phyloP scores from a whole-genome alignment of 2,113 vertebrate genomes.

The Zapornia atra region DNA sequence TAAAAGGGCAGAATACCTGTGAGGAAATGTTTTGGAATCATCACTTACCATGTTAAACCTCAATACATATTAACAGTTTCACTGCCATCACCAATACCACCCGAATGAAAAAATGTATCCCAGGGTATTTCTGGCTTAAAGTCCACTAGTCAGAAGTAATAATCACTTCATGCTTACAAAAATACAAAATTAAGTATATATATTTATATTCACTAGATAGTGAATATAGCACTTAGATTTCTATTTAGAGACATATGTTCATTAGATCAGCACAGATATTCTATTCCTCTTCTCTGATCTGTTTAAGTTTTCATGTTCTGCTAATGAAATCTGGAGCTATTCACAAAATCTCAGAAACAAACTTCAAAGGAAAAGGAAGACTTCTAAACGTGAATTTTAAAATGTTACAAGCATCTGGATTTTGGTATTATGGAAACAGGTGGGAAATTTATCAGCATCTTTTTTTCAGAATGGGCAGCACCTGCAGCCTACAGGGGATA shows the following conservation, averaged over 20 bases:
- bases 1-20: background rate
- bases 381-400: background rate
- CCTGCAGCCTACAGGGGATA: background rate
- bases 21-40: background rate
- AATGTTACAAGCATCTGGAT: background rate
- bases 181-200: background rate
- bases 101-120: background rate
- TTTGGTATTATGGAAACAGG: background rate
- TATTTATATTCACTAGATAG: background rate
- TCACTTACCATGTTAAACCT: background rate
- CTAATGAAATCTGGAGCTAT: background rate
- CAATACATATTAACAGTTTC: background rate
- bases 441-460: background rate
- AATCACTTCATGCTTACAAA: background rate
- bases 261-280: background rate
- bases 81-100: background rate
- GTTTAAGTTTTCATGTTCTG: background rate
- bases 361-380: conserved; percentile 28
- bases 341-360: background rate
- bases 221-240: background rate
- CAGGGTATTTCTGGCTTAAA: background rate
- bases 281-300: background rate
- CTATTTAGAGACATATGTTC: background rate
- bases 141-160: background rate
- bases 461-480: background rate